Evolutionary conservation across 2,113 vertebrate species (phyloP), one percentile per base, ranked within the genome.

Genomic region (Cinclus mexicanus): DNA sequence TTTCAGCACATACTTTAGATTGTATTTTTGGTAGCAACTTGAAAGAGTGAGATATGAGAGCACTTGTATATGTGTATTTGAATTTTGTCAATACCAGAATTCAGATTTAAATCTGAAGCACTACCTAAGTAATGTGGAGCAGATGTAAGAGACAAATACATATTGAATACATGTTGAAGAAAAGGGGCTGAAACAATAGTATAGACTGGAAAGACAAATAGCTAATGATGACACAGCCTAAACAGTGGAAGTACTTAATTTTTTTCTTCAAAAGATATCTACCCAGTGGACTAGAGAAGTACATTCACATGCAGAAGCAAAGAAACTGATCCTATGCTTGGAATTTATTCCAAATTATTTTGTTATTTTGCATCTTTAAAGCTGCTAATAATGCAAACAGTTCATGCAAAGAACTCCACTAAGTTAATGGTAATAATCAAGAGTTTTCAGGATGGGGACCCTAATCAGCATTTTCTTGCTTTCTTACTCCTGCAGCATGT

Each of bases 401-500:
- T 52, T 79, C 29, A 71, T 75, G n/a, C 35, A 65, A 61, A 91
- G 31, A 79, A 44, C 59, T 91, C 31, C 14, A 31, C 23, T 42
- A 55, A 59, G 33, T 82, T 87, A 76, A 39, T 65, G 35, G 14
- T 71, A 65, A 23, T 89, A 55, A 87, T 87, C 12, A 79, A 76
- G 78, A 74, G 23, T 83, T 89, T 88, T 76, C 50, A 88, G 70
- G 57, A 74, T 26, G 0, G 4, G 74, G 67, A 83, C 52, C 24
- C 68, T 77, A 47, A 89, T 92, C 79, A 96, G 46, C 21, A 31
- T 90, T 90, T 91, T 90, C 49, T 52, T 35, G 20, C 59, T 83
- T 92, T 92, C 83, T 90, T 49, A 16, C 74, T 93, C 60, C 94
- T 91, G 55, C 83, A 96, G 76, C 90, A 50, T 96, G 63, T 86